Base-by-base conservation (phyloP, 64 coral and sea anemone genomes). In the Pocillopora verrucosa region DNA sequence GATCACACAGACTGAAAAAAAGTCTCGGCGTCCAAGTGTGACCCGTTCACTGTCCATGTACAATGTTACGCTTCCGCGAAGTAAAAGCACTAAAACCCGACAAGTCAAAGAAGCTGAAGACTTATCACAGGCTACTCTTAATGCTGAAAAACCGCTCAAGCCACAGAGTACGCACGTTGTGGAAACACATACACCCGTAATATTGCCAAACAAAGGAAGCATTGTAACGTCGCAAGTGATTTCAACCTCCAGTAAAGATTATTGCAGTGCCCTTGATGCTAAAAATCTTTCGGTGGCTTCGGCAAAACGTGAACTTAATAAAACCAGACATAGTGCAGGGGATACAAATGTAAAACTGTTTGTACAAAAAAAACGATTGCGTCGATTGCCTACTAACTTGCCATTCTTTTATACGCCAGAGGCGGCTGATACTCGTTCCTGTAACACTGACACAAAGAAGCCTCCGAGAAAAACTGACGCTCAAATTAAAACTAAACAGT, bases 21-120 rank as follows among this genome's bases (percentile, higher is more conserved):
- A 72, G 26, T 57, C 41, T 10, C 58, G 77, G 22, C 77, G 77
- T 14, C 36, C 82, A 1, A 85, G 82, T 22, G 62, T 85, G 11
- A 72, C 82, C 22, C 63, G 82, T 9, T 56, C 82, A 16, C 12
- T 63, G 57, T 85, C 82, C 11, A 24, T 85, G 82, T 45, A 85
- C 41, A 85, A 65, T 56, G 37, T 72, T 22, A 37, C 34, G 38
- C 64, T 45, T 15, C 38, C 82, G 22, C 62, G 82, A 72, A 85
- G 26, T 41, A 85, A 72, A 56, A 24, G 16, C 13, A 19, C 16
- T 15, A 26, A 5, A 24, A 85, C 56, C 4, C 67, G 67, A 19
- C 19, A 85, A 17, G 82, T 72, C 11, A 85, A 57, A 10, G 82
- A 85, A n/a, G 82, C 82, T 56, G 82, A 85, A 65, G 82, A 85